phyloP scores from a whole-genome alignment of 2,797 vertebrate species.

The Acanthis flammea region DNA sequence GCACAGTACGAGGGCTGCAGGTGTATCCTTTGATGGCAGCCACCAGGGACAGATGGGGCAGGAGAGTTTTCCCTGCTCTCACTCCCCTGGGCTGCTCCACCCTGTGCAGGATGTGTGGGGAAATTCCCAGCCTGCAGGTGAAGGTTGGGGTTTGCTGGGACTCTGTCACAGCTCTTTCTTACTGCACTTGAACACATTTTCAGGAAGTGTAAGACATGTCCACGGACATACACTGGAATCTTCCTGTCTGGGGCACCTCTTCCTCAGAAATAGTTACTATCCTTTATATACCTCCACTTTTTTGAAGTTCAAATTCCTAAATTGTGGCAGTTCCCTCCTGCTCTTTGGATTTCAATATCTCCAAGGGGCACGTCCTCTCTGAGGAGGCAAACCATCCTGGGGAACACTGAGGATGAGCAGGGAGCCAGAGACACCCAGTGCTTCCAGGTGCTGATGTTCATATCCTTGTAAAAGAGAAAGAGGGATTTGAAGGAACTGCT shows the following conservation, averaged over 20 bases:
- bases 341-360: not conserved
- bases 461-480: not conserved
- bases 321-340: not conserved
- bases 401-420: not conserved
- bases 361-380: not conserved
- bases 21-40: not conserved
- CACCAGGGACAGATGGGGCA: not conserved
- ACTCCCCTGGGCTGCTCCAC: accelerated
- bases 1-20: not conserved
- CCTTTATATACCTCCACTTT: not conserved
- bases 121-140: not conserved
- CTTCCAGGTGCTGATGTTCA: not conserved
- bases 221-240: accelerated
- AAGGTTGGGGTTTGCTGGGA: not conserved
- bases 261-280: accelerated
- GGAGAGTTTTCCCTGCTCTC: not conserved
- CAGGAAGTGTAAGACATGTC: not conserved
- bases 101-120: accelerated
- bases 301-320: not conserved
- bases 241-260: not conserved
- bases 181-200: not conserved
- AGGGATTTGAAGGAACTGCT: not conserved
- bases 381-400: not conserved
- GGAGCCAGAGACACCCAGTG: not conserved
- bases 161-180: not conserved